These are phyloP conservation scores for Myopa testacea DNA, from an alignment of 2,888 invertebrate species.

Conservation along the genomic window DNA sequence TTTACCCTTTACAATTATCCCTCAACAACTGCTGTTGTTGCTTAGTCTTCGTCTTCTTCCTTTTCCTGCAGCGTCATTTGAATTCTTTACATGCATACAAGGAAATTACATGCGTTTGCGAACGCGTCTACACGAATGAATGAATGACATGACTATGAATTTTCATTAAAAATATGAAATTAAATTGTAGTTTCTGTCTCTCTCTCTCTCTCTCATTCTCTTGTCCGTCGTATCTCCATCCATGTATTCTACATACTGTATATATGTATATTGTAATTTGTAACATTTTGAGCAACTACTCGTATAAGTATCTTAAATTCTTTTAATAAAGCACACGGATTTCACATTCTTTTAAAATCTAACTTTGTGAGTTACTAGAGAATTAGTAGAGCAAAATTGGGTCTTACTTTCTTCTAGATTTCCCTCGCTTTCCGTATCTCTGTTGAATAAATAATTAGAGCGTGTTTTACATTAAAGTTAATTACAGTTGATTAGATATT, in stretches of 20 bases:
- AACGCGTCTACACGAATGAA: not conserved
- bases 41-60: not conserved
- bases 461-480: slow-evolving; percentile 1
- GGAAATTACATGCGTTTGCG: slow-evolving; percentile 28
- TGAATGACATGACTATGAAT: not conserved
- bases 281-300: not conserved
- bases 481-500: slow-evolving; percentile 19
- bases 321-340: not conserved
- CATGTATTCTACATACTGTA: not conserved
- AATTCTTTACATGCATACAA: not conserved
- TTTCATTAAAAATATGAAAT: slow-evolving; percentile 20
- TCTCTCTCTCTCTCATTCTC: slow-evolving; percentile 2
- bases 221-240: not conserved
- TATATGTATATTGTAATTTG: not conserved
- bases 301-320: not conserved
- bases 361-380: too few species aligned
- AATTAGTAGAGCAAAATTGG: too few species aligned
- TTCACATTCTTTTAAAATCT: not conserved
- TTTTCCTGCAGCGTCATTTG: slow-evolving; percentile 3
- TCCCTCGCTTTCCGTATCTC: not conserved
- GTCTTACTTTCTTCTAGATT: not conserved
- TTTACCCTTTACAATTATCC: not conserved
- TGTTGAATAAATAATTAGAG: slow-evolving; percentile 21
- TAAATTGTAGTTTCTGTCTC: not conserved
- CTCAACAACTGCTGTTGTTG: not conserved